phyloP scores from a whole-genome alignment of 2,797 vertebrate species.

The Erpetoichthys calabaricus region DNA sequence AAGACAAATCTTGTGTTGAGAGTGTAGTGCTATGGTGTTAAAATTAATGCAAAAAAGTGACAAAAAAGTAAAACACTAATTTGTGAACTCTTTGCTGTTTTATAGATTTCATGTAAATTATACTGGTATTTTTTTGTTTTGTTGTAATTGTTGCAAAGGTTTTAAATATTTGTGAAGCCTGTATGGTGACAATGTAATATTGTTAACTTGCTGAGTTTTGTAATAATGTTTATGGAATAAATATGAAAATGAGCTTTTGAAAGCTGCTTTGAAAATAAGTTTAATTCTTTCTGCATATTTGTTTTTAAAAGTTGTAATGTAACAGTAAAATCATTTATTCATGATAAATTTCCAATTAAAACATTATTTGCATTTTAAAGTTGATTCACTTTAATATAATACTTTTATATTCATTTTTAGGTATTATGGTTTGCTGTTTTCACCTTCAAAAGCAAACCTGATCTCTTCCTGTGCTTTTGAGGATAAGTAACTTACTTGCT shows the following conservation, averaged over 20 bases:
- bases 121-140: slow-evolving; percentile 98
- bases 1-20: slow-evolving; percentile 97
- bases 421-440: too few species aligned
- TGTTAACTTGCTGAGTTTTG: slow-evolving; percentile 99
- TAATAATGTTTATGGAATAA: slow-evolving; percentile 99
- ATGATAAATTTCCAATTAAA: too few species aligned
- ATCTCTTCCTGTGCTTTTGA: too few species aligned
- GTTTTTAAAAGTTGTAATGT: slow-evolving; percentile 14
- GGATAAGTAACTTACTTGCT: too few species aligned
- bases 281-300: slow-evolving; percentile 41
- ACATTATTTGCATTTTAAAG: too few species aligned
- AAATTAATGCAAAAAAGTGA: slow-evolving; percentile 83
- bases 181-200: slow-evolving; percentile 99
- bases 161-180: slow-evolving; percentile 99
- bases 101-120: slow-evolving; percentile 99
- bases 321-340: too few species aligned
- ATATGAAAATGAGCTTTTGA: slow-evolving; percentile 99
- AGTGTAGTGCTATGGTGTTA: slow-evolving; percentile 99
- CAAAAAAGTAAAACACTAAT: slow-evolving; percentile 56
- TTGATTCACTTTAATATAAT: too few species aligned
- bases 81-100: slow-evolving; percentile 99
- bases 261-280: slow-evolving; percentile 79
- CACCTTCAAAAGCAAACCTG: too few species aligned
- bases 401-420: too few species aligned
- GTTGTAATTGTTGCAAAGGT: slow-evolving; percentile 99